Evolutionary conservation across 2,113 vertebrate genomes (phyloP).

Genomic region (Perca flavescens): DNA sequence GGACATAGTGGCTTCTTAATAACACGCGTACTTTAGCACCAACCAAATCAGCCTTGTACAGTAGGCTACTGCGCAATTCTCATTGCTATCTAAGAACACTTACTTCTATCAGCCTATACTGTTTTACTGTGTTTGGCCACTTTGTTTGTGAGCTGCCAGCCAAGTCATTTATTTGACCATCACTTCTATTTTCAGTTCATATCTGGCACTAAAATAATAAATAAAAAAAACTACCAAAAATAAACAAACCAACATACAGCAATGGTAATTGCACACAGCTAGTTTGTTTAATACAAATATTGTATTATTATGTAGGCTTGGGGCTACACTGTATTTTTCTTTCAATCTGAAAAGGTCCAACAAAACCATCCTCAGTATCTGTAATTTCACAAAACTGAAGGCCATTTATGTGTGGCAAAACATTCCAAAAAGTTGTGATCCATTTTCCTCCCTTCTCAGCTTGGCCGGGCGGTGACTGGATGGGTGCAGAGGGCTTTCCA

Average conservation of each 20-base stretch:
- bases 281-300: neutral
- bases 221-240: no score
- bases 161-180: neutral
- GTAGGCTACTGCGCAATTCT: neutral
- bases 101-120: neutral
- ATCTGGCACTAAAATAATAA: neutral
- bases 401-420: neutral
- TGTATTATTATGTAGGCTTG: neutral
- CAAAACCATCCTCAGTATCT: neutral
- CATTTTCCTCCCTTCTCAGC: constrained; percentile 75
- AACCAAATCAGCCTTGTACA: constrained; percentile 27
- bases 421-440: neutral
- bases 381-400: neutral
- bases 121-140: neutral
- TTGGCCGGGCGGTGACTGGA: constrained; percentile 85
- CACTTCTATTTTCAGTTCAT: neutral
- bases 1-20: constrained; percentile 54
- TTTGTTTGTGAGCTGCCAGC: neutral
- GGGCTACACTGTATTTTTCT: neutral
- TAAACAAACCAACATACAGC: neutral
- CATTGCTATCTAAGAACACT: neutral
- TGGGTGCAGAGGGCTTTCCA: constrained; percentile 93
- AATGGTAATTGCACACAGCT: neutral
- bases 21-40: constrained; percentile 67
- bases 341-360: neutral